Conservation (phyloP, 2,888 invertebrate species). For the Ectemnius continuus region DNA sequence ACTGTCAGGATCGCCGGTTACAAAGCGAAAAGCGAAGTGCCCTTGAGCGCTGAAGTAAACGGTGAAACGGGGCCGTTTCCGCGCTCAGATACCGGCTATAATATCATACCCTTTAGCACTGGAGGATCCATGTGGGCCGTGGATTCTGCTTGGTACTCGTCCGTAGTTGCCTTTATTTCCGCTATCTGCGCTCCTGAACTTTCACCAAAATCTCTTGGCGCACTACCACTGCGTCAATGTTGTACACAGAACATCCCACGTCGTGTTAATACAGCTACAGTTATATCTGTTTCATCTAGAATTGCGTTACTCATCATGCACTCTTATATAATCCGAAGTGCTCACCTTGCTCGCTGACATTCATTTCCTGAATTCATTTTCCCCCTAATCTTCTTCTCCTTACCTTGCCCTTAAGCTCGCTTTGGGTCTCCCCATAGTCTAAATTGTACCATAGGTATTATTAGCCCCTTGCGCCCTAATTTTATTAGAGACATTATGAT, state of each 20-base stretch:
- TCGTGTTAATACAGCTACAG: too few relatives aligned
- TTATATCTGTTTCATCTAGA: too few relatives aligned
- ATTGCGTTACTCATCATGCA: too few relatives aligned
- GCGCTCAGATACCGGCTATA: constrained; percentile 52
- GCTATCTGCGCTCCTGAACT: constrained; percentile 43
- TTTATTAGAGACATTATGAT: too few relatives aligned
- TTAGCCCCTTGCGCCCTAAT: too few relatives aligned
- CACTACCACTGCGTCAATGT: constrained; percentile 27
- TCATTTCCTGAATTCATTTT: too few relatives aligned
- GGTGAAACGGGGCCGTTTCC: constrained; percentile 51
- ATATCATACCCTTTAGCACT: constrained; percentile 48
- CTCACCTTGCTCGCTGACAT: too few relatives aligned
- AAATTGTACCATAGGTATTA: too few relatives aligned
- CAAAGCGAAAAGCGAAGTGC: constrained; percentile 60
- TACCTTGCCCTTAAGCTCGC: too few relatives aligned
- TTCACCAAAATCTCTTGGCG: constrained; percentile 28
- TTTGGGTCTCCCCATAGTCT: too few relatives aligned
- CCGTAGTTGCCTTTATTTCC: constrained; percentile 61
- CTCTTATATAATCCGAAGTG: too few relatives aligned
- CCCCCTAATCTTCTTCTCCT: too few relatives aligned
- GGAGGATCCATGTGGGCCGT: constrained; percentile 62
- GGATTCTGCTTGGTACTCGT: constrained; percentile 65
- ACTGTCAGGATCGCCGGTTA: constrained; percentile 60
- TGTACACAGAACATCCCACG: not conserved
- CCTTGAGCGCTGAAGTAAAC: constrained; percentile 58